Percentiles rank a stretch among this genome's conserved stretches.
Conservation (phyloP, 2,888 invertebrate genomes). For the Lissonota sp. region DNA sequence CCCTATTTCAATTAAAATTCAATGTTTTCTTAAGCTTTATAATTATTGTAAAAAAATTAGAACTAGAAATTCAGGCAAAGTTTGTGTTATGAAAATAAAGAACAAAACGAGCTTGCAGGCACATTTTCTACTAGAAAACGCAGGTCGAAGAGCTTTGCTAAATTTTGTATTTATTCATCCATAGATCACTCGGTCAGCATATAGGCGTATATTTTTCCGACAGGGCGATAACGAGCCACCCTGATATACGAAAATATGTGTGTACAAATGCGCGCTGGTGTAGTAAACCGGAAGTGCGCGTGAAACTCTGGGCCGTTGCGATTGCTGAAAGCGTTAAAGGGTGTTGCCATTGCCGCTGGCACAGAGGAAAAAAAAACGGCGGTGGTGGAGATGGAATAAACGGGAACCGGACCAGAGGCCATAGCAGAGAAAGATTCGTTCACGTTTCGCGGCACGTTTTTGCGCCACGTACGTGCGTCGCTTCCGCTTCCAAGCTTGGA, state of each 20-base stretch:
- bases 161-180: too few relatives aligned
- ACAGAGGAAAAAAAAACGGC: conserved; percentile 4
- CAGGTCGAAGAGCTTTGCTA: too few relatives aligned
- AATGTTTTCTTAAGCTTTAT: too few relatives aligned
- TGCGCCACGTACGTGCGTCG: conserved; percentile 66
- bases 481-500: conserved; percentile 55
- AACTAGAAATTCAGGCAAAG: too few relatives aligned
- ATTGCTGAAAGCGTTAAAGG: conserved; percentile 36
- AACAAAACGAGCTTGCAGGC: too few relatives aligned
- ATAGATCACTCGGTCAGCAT: too few relatives aligned
- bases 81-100: too few relatives aligned
- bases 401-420: conserved; percentile 39
- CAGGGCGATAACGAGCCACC: too few relatives aligned
- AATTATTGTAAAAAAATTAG: too few relatives aligned
- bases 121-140: too few relatives aligned
- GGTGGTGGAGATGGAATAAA: conserved; percentile 21
- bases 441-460: conserved; percentile 68
- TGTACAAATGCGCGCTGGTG: background rate
- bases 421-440: conserved; percentile 50
- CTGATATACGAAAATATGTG: background rate
- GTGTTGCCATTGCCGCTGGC: conserved; percentile 31
- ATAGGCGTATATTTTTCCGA: too few relatives aligned
- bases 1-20: too few relatives aligned
- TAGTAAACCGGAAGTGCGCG: conserved; percentile 36
- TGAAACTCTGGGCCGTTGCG: conserved; percentile 2